phyloP scores from a whole-genome alignment of 1,140 invertebrate genomes.

The Neodiprion virginianus region DNA sequence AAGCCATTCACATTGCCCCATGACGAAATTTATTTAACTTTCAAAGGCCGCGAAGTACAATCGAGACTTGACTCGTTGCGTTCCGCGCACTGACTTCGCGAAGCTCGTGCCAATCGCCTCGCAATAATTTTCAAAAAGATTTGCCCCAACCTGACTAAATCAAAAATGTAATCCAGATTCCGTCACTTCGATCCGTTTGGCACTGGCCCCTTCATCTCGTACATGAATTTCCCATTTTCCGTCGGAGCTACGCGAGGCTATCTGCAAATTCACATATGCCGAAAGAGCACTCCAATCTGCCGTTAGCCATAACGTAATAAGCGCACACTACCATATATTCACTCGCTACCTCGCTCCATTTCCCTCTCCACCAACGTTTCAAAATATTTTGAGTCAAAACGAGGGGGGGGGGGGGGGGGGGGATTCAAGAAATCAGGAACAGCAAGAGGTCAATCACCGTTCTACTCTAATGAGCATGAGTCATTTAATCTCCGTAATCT shows the following conservation, averaged over 20 bases:
- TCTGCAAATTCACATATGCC: not conserved
- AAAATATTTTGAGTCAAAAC: not conserved
- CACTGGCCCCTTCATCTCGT: not conserved
- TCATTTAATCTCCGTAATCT: too few relatives aligned
- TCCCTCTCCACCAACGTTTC: constrained; percentile 28
- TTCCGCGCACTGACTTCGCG: not conserved
- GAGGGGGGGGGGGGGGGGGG: not conserved
- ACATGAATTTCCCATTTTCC: constrained; percentile 47
- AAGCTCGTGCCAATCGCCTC: too few relatives aligned
- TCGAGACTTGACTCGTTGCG: constrained; percentile 24
- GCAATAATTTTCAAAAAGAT: too few relatives aligned
- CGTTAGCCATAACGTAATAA: constrained; percentile 8
- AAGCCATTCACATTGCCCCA: constrained; percentile 52
- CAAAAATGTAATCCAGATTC: constrained; percentile 12
- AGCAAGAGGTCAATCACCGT: not conserved
- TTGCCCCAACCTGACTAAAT: not conserved
- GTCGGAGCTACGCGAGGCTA: not conserved
- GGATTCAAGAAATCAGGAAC: not conserved
- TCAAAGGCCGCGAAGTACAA: constrained; percentile 31
- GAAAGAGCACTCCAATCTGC: not conserved
- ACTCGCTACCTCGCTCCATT: constrained; percentile 24
- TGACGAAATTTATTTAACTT: constrained; percentile 58
- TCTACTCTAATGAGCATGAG: too few relatives aligned
- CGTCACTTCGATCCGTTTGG: not conserved
- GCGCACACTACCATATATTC: constrained; percentile 19